phyloP scores from a whole-genome alignment of 2,888 invertebrate species.

The Microctonus brassicae region DNA sequence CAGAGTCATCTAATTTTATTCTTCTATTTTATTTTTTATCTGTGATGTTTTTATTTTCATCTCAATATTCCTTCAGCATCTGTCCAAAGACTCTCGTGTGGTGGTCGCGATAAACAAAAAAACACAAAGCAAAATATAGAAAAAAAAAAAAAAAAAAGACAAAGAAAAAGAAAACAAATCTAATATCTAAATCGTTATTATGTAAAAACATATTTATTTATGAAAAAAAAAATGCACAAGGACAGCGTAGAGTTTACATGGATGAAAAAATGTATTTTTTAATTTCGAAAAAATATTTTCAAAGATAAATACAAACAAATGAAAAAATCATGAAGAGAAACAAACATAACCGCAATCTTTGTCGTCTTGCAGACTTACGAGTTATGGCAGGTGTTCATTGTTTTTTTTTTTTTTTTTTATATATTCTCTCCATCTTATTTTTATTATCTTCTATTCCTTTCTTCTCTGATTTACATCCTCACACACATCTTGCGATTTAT shows the following conservation, averaged over 20 bases:
- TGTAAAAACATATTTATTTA: not conserved
- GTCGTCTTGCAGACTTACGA: not conserved
- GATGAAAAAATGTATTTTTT: not conserved
- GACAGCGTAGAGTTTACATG: not conserved
- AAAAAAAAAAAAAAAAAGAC: not conserved
- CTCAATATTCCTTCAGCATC: not conserved
- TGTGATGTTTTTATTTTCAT: not conserved
- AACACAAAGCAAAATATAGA: not conserved
- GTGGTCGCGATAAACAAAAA: not conserved
- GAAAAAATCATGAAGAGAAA: not conserved
- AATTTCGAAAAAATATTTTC: not conserved
- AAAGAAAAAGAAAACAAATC: not conserved
- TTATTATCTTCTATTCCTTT: not conserved
- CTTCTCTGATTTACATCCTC: not conserved
- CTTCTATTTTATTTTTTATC: not conserved
- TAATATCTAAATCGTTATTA: no score
- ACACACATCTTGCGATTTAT: not conserved
- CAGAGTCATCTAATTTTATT: not conserved
- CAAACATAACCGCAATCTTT: not conserved
- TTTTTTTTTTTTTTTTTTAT: not conserved
- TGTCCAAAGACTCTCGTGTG: not conserved
- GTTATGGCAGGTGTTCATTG: not conserved
- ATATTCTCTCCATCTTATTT: not conserved
- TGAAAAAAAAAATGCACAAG: not conserved
- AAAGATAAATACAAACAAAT: not conserved